Evolutionary conservation across 2,888 invertebrate species (phyloP), one percentile per base, ranked within the genome.

Genomic region (Abrostola triplasia): DNA sequence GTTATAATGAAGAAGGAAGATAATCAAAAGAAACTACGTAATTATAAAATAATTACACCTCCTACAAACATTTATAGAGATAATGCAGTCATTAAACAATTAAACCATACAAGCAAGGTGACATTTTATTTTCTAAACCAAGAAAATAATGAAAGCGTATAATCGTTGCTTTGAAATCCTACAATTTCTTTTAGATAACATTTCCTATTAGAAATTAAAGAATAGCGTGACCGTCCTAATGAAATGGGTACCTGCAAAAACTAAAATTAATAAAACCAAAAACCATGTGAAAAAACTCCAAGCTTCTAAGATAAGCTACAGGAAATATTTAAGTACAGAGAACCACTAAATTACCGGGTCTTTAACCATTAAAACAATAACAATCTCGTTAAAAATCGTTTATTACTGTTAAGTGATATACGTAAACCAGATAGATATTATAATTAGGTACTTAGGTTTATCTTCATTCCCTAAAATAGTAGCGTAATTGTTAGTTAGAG

Each of bases 61-160:
- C 44, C 55, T 44, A 58, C 37, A 49, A 36, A 55, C 57, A 58
- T 44, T 51, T 42, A 61, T 52, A 53, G 36, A 58, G 12, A 40
- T 9, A 36, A 52, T 58, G 41, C 52, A 58, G 44, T 52, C 41
- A 62, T 73, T 64, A 72, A 65, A 37, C 44, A 66, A 68, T 74
- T 77, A 79, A 62, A 48, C 12, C 56, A 72, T 52, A 69, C 73
- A 79, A 58, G 72, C 42, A 72, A 64, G 69, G 79, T 79, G 79
- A 77, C 79, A 77, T 44, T 65, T 52, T 50, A 62, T 62, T 77
- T 77, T 76, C 69, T 73, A 73, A 66, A 49, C 53, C 35, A 59
- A 44, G 65, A 69, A 62, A 79, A 54, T 59, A 76, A 73, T 24
- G 79, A 77, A 79, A 79, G 79, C 76, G 76, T 77, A 67, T 67